These are phyloP conservation scores for Adelognathus sp. DNA, from an alignment of 2,888 invertebrate species.

Conservation along the genomic window DNA sequence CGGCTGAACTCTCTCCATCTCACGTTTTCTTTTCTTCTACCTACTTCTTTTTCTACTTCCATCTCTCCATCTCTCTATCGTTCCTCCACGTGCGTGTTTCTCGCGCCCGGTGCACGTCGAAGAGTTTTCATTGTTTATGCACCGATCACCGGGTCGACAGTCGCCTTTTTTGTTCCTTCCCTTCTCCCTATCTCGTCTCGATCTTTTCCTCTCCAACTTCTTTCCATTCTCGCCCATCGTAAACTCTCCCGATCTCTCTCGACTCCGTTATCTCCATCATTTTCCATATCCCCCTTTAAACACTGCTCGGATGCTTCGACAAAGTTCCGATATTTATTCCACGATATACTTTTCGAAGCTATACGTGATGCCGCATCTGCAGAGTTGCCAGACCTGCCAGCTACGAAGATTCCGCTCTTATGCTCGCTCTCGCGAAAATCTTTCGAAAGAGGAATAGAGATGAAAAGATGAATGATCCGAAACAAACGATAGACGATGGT, in stretches of 20 bases:
- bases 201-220: background rate
- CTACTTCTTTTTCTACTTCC: slow-evolving; percentile 17
- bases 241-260: background rate
- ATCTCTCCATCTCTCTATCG: slow-evolving; percentile 15
- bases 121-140: slow-evolving; percentile 81
- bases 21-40: background rate
- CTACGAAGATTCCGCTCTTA: background rate
- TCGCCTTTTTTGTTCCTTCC: slow-evolving; percentile 18
- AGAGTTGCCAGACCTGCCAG: background rate
- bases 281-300: slow-evolving; percentile 1
- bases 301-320: background rate
- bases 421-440: slow-evolving; percentile 20
- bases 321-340: slow-evolving; percentile 31
- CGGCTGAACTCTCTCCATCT: background rate
- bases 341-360: background rate
- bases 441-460: background rate
- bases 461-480: background rate
- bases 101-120: slow-evolving; percentile 62
- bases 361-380: background rate
- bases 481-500: slow-evolving; percentile 5
- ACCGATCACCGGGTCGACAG: slow-evolving; percentile 68
- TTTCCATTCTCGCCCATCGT: background rate
- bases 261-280: slow-evolving; percentile 1
- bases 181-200: background rate
- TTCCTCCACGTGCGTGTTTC: slow-evolving; percentile 15